Evolutionary conservation across 2,888 invertebrate genomes (phyloP).

Genomic region (Xestobium rufovillosum): DNA sequence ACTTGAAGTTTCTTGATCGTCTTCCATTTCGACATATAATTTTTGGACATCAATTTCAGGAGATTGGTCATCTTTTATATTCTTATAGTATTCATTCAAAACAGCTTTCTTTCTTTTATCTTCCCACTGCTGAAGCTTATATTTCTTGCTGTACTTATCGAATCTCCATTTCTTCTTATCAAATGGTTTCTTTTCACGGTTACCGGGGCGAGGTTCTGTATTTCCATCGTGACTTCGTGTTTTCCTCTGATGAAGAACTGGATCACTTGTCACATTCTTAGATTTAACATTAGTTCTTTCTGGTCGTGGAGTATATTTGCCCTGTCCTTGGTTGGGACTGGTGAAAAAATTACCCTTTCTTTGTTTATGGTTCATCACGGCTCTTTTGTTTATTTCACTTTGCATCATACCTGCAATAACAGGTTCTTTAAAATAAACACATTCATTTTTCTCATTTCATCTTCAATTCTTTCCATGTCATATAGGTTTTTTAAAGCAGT

Average conservation of each 20-base stretch:
- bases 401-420: too few relatives aligned
- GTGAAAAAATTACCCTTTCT: too few relatives aligned
- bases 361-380: too few relatives aligned
- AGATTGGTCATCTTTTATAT: slow-evolving; percentile 39
- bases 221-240: slow-evolving; percentile 5
- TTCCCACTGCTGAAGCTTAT: slow-evolving; percentile 62
- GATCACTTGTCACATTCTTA: too few relatives aligned
- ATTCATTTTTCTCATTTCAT: too few relatives aligned
- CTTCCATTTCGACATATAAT: slow-evolving; percentile 44
- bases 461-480: too few relatives aligned
- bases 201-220: slow-evolving; percentile 12
- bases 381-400: too few relatives aligned
- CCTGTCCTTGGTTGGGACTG: too few relatives aligned
- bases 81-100: slow-evolving; percentile 51
- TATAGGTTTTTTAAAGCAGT: too few relatives aligned
- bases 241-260: slow-evolving; percentile 3
- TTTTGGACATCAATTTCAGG: slow-evolving; percentile 46
- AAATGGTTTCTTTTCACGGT: slow-evolving; percentile 51
- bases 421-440: too few relatives aligned
- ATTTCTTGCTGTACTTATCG: slow-evolving; percentile 63
- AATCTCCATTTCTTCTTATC: slow-evolving; percentile 60
- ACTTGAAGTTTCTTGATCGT: slow-evolving; percentile 22
- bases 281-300: too few relatives aligned
- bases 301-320: too few relatives aligned
- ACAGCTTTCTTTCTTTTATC: slow-evolving; percentile 54